Evolutionary conservation across 1,140 invertebrate genomes (phyloP).

Genomic region (Drosophila malerkotliana): DNA sequence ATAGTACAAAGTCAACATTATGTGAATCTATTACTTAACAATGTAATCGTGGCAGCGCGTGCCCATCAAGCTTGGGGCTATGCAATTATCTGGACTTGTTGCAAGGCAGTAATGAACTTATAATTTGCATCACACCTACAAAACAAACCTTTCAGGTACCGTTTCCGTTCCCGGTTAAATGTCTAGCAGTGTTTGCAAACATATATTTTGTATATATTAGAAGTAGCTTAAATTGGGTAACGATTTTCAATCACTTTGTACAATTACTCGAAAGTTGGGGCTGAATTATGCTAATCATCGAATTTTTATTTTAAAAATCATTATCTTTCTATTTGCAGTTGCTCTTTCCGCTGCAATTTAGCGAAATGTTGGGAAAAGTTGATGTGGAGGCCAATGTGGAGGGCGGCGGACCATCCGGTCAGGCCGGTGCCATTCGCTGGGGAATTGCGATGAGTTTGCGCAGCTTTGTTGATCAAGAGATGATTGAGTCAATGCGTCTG

Average conservation of each 20-base stretch:
- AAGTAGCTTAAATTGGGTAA: conserved; percentile 59
- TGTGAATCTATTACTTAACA: conserved; percentile 18
- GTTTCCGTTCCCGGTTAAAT: conserved; percentile 43
- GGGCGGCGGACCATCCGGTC: conserved; percentile 89
- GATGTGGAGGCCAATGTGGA: conserved; percentile 92
- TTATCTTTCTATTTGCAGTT: conserved; percentile 86
- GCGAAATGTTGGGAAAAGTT: conserved; percentile 89
- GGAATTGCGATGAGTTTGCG: conserved; percentile 91
- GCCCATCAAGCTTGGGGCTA: conserved; percentile 31
- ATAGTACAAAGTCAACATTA: neutral
- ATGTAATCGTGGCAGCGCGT: conserved; percentile 34
- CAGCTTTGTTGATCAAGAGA: conserved; percentile 91
- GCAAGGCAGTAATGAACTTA: conserved; percentile 32
- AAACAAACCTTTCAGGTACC: conserved; percentile 18
- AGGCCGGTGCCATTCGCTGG: conserved; percentile 93
- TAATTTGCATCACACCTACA: conserved; percentile 47
- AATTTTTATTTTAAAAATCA: conserved; percentile 25
- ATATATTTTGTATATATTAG: conserved; percentile 34
- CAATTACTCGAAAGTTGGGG: too few relatives aligned
- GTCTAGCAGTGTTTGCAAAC: conserved; percentile 32
- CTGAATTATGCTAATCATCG: too few relatives aligned
- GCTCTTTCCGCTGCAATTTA: conserved; percentile 94
- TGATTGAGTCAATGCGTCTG: conserved; percentile 93
- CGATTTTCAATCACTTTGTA: conserved; percentile 44
- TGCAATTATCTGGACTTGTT: conserved; percentile 34